phyloP scores from a whole-genome alignment of 1,140 invertebrate genomes.

The Carcinoscorpius rotundicauda region DNA sequence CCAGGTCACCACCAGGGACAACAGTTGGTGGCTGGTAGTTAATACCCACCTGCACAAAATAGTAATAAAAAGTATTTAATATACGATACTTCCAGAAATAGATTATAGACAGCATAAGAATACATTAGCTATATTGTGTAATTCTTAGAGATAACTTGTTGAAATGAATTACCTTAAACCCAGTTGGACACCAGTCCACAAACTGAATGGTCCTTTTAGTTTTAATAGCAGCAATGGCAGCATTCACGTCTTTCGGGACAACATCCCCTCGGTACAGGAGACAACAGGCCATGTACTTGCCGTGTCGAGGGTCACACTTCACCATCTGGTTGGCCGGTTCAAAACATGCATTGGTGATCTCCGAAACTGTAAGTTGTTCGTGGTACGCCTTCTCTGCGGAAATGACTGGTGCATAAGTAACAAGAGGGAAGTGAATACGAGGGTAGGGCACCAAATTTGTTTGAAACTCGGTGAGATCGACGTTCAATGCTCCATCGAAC shows the following conservation, averaged over 20 bases:
- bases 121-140: no score
- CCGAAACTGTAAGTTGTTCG: conserved; percentile 59
- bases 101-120: no score
- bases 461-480: conserved; percentile 54
- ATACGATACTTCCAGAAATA: no score
- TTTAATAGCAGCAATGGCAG: conserved; percentile 72
- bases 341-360: conserved; percentile 70
- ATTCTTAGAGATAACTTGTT: no score
- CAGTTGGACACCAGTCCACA: conserved; percentile 39
- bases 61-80: not conserved
- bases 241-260: conserved; percentile 65
- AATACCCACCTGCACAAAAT: conserved; percentile 34
- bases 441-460: conserved; percentile 57
- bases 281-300: conserved; percentile 62
- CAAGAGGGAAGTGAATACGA: conserved; percentile 48
- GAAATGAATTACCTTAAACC: conserved; percentile 23
- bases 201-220: conserved; percentile 53
- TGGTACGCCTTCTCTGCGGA: conserved; percentile 74
- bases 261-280: conserved; percentile 64
- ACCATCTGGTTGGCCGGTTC: conserved; percentile 75
- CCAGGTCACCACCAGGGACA: conserved; percentile 68
- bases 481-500: conserved; percentile 57
- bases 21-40: conserved; percentile 79
- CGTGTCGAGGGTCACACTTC: conserved; percentile 43
- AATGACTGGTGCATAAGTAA: conserved; percentile 72